A percentile compares a stretch with the other conserved stretches of the same genome.
phyloP scores from a whole-genome alignment of 2,888 invertebrate genomes.

The Xylocampa areola region DNA sequence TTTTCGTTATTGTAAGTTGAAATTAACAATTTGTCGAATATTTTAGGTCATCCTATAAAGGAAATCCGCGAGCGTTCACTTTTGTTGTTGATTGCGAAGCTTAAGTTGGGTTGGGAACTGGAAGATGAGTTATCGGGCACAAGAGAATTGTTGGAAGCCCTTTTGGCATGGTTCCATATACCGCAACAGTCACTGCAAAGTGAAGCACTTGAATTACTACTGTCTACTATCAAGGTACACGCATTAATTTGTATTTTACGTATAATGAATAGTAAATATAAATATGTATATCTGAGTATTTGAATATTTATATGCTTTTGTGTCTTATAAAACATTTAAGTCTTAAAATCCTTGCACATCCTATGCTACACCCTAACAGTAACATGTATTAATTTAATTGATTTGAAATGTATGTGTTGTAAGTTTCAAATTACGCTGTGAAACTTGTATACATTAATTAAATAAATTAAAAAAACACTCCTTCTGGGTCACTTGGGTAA shows the following conservation, averaged over 20 bases:
- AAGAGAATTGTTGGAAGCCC: slow-evolving; percentile 89
- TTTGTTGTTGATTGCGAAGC: slow-evolving; percentile 89
- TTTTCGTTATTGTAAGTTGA: not conserved
- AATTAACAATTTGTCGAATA: not conserved
- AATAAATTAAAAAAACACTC: too few species aligned
- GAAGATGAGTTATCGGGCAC: slow-evolving; percentile 90
- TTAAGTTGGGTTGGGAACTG: slow-evolving; percentile 90
- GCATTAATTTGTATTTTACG: not conserved
- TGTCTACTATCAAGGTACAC: slow-evolving; percentile 88
- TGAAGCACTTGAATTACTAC: slow-evolving; percentile 89
- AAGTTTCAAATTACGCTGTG: too few species aligned
- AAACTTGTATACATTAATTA: too few species aligned
- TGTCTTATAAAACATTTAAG: too few species aligned
- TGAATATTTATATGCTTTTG: too few species aligned
- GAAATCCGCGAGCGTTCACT: slow-evolving; percentile 90
- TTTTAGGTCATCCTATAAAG: slow-evolving; percentile 88
- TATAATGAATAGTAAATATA: not conserved
- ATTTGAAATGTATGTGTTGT: too few species aligned
- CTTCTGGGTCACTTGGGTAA: too few species aligned
- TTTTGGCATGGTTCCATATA: slow-evolving; percentile 91
- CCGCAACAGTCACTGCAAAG: slow-evolving; percentile 87
- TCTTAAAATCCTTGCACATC: too few species aligned
- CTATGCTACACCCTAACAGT: too few species aligned
- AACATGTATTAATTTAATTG: too few species aligned
- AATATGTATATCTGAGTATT: too few species aligned